These are phyloP conservation scores for Echinarachnius parma DNA, from an alignment of 53 echinoderm and acorn worm genomes.

Conservation along the genomic window DNA sequence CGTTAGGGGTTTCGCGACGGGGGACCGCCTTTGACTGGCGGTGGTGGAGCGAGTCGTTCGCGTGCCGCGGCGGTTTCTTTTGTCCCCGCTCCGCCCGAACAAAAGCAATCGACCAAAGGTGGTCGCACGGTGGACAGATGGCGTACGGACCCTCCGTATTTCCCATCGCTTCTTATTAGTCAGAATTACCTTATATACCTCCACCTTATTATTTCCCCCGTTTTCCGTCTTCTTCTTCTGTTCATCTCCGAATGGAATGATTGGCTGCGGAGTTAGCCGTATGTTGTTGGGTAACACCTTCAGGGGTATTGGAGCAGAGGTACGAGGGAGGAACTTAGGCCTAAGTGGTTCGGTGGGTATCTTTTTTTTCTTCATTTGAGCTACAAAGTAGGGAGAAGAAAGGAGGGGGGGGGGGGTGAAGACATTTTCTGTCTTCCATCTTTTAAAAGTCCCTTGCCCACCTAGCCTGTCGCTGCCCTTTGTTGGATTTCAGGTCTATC, in stretches of 20 bases:
- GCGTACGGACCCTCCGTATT: slow-evolving; percentile 19
- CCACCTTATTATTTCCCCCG: slow-evolving; percentile 19
- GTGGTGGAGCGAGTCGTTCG: slow-evolving; percentile 31
- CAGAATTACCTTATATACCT: no score
- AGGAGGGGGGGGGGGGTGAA: no score
- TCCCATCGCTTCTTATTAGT: no score
- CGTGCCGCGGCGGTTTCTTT: slow-evolving; percentile 50
- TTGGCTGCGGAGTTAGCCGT: no score
- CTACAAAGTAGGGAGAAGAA: no score
- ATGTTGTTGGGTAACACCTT: slow-evolving; percentile 49
- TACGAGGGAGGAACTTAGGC: slow-evolving; percentile 10
- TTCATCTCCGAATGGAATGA: no score
- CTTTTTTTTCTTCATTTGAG: neutral
- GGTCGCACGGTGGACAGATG: slow-evolving; percentile 42
- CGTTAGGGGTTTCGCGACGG: slow-evolving; percentile 40
- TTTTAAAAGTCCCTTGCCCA: no score
- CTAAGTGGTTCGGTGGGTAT: neutral
- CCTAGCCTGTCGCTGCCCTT: slow-evolving; percentile 2
- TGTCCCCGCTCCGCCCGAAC: slow-evolving; percentile 32
- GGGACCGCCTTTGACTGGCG: slow-evolving; percentile 21
- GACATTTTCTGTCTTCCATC: no score
- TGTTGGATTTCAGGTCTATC: no score
- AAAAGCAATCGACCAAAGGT: slow-evolving; percentile 46
- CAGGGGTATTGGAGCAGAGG: slow-evolving; percentile 20
- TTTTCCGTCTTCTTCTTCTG: no score